These are phyloP conservation scores for Agapornis canus DNA, from an alignment of 2,797 vertebrate genomes.

Conservation along the genomic window DNA sequence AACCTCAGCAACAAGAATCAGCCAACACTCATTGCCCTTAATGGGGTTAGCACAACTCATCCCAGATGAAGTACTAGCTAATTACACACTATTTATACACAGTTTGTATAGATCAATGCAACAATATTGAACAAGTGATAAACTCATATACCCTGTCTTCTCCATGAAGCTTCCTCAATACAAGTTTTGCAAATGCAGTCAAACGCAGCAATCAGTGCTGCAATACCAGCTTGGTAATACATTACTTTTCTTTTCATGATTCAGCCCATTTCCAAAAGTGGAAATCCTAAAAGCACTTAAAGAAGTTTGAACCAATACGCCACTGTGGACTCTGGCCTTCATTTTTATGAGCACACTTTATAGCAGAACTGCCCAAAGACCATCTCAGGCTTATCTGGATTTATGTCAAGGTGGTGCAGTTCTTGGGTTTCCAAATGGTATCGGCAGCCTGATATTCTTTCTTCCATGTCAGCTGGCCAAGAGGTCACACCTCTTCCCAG, in stretches of 20 bases:
- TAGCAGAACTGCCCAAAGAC: background rate
- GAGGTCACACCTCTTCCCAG: background rate
- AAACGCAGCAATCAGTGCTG: background rate
- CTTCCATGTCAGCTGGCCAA: background rate
- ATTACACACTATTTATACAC: background rate
- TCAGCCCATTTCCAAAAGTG: background rate
- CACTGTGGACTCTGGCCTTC: background rate
- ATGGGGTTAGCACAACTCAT: background rate
- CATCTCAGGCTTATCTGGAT: background rate
- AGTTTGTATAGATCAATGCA: background rate
- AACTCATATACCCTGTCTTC: background rate
- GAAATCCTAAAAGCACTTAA: background rate
- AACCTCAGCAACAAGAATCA: background rate
- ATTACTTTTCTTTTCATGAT: background rate
- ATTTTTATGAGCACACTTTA: background rate
- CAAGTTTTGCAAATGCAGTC: background rate
- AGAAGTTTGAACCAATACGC: background rate
- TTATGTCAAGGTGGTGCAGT: background rate
- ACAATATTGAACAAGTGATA: background rate
- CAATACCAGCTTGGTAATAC: background rate
- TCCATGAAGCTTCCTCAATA: background rate
- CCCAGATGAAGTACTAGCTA: background rate
- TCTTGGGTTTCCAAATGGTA: background rate
- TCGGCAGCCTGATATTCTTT: background rate
- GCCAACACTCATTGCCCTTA: background rate